A percentile compares a stretch with the other conserved stretches of the same genome.
Evolutionary conservation across 2,888 invertebrate species (phyloP).

Genomic region (Perizoma flavofasciatum): DNA sequence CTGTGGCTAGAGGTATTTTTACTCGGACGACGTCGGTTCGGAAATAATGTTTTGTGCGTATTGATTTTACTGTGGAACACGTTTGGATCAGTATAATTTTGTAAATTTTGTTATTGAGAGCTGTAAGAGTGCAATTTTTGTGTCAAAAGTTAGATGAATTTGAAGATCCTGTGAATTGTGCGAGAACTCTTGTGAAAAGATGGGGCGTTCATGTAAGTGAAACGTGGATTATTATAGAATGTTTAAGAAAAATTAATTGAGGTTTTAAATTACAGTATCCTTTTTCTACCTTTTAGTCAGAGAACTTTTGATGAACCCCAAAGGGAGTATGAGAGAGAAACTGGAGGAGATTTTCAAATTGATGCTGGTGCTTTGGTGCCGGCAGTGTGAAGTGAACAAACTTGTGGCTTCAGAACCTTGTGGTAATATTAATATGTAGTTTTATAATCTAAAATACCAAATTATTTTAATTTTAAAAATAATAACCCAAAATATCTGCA

Average conservation of each 20-base stretch:
- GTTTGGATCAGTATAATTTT: constrained; percentile 42
- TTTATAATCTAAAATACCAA: not conserved
- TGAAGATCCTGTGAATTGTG: constrained; percentile 43
- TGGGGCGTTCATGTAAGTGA: constrained; percentile 69
- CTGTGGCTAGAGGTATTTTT: constrained; percentile 68
- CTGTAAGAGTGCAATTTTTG: constrained; percentile 46
- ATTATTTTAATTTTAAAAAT: not conserved
- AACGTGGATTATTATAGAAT: constrained; percentile 12
- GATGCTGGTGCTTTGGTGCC: constrained; percentile 93
- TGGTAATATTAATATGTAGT: constrained; percentile 65
- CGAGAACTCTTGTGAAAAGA: constrained; percentile 41
- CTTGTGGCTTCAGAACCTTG: constrained; percentile 84
- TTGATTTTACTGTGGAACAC: constrained; percentile 63
- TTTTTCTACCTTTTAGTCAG: constrained; percentile 65
- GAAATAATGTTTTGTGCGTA: constrained; percentile 54
- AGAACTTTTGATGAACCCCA: constrained; percentile 63
- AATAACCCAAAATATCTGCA: not conserved
- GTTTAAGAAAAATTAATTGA: constrained; percentile 1
- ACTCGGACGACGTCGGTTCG: constrained; percentile 45
- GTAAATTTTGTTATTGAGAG: constrained; percentile 55
- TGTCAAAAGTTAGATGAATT: constrained; percentile 49
- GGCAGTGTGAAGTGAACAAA: constrained; percentile 88
- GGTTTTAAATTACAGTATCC: constrained; percentile 16
- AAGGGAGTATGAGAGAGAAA: constrained; percentile 79
- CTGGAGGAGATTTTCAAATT: constrained; percentile 91